Percentiles rank a stretch among this genome's conserved stretches.
Conservation (phyloP, 2,113 vertebrate species). For the Phrynosoma platyrhinos region DNA sequence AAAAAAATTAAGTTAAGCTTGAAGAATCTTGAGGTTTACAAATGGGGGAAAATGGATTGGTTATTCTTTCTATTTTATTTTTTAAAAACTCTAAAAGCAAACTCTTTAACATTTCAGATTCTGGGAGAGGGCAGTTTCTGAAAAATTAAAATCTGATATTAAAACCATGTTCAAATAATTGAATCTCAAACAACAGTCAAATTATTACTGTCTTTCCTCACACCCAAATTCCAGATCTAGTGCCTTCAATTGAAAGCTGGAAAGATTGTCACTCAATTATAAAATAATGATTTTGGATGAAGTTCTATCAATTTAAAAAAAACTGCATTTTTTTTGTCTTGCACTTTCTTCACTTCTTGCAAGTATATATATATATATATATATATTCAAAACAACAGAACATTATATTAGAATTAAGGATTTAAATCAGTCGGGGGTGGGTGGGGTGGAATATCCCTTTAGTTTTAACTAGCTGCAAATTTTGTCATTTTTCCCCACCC, state of each 20-base stretch:
- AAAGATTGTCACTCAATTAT: constrained; percentile 53
- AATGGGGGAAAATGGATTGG: not conserved
- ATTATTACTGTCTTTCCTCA: constrained; percentile 33
- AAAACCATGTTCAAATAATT: constrained; percentile 50
- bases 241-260: constrained; percentile 28
- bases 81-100: constrained; percentile 28
- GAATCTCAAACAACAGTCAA: constrained; percentile 40
- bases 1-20: constrained; percentile 52
- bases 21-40: constrained; percentile 52
- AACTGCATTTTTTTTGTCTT: not conserved
- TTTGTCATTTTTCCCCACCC: constrained; percentile 65
- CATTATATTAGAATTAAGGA: constrained; percentile 72
- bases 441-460: constrained; percentile 65
- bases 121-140: constrained; percentile 8
- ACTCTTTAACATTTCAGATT: constrained; percentile 29
- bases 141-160: constrained; percentile 36
- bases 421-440: constrained; percentile 13
- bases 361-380: constrained; percentile 21
- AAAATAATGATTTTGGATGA: constrained; percentile 39
- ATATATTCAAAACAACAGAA: constrained; percentile 70
- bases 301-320: constrained; percentile 5
- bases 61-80: not conserved
- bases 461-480: constrained; percentile 70
- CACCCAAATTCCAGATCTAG: constrained; percentile 21
- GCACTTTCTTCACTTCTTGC: constrained; percentile 50